Evolutionary conservation across 2,113 vertebrate species (phyloP).

Genomic region (Nibea coibor): DNA sequence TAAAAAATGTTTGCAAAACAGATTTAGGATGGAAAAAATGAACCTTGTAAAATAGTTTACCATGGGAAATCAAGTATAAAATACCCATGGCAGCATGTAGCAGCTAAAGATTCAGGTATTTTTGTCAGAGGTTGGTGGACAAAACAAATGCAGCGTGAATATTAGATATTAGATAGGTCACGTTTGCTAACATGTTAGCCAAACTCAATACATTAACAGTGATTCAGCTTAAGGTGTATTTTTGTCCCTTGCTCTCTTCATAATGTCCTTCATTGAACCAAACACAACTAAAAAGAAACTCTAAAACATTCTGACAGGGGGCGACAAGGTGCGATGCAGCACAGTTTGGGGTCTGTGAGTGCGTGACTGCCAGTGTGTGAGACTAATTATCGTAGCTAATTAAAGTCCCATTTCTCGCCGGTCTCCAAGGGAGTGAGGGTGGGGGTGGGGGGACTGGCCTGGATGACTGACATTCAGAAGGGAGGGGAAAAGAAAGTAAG

Average conservation of each 20-base stretch:
- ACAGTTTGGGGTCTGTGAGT: constrained; percentile 43
- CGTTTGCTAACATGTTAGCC: accelerated
- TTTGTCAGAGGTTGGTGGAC: not conserved
- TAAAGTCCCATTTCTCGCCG: constrained; percentile 76
- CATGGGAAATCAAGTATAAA: constrained; percentile 1
- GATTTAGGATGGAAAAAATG: not conserved
- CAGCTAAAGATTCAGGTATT: not conserved
- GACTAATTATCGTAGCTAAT: constrained; percentile 80
- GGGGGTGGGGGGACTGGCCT: constrained; percentile 51
- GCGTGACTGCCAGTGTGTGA: not conserved
- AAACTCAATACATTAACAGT: not conserved
- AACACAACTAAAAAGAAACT: constrained; percentile 11
- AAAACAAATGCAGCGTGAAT: not conserved
- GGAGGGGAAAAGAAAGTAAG: constrained; percentile 5
- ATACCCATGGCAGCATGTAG: not conserved
- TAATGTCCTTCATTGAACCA: constrained; percentile 34
- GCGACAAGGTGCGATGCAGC: constrained; percentile 44
- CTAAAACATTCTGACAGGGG: constrained; percentile 32
- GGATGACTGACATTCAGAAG: constrained; percentile 69
- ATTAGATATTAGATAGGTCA: not conserved
- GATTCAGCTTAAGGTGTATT: constrained; percentile 29
- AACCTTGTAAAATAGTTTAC: not conserved
- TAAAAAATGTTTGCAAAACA: not conserved
- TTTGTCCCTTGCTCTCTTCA: not conserved
- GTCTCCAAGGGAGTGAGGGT: constrained; percentile 69